These are phyloP conservation scores for Pseudochirops corinnae DNA, from an alignment of 2,797 vertebrate species.

Conservation along the genomic window DNA sequence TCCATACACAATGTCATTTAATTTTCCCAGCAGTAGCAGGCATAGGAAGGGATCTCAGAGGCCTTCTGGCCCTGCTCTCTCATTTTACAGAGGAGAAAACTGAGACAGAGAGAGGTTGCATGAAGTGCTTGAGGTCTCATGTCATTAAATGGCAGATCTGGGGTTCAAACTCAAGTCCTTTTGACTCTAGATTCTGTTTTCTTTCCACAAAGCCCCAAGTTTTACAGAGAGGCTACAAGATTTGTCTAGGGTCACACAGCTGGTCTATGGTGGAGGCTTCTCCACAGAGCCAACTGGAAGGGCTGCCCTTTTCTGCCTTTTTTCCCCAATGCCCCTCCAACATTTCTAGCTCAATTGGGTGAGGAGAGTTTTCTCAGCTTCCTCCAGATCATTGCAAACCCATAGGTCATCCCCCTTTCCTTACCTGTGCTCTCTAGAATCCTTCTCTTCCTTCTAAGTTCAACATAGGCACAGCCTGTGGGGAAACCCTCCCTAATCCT, in stretches of 20 bases:
- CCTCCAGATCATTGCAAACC: background rate
- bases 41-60: background rate
- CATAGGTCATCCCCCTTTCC: background rate
- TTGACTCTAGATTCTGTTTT: background rate
- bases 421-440: background rate
- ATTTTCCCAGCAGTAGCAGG: background rate
- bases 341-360: background rate
- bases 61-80: background rate
- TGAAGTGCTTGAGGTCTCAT: background rate
- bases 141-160: background rate
- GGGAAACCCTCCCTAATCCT: background rate
- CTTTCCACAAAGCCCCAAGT: background rate
- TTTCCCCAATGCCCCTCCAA: background rate
- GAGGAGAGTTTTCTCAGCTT: background rate
- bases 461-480: background rate
- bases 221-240: background rate
- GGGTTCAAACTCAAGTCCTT: background rate
- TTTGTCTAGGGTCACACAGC: background rate
- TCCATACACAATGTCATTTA: background rate
- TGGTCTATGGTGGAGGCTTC: too few species aligned
- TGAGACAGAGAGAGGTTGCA: background rate
- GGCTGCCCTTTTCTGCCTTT: background rate
- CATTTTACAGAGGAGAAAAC: background rate
- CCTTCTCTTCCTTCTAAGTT: conserved; percentile 35
- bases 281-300: background rate